These are phyloP conservation scores for Phlogophora meticulosa DNA, from an alignment of 2,888 invertebrate species.

Conservation along the genomic window DNA sequence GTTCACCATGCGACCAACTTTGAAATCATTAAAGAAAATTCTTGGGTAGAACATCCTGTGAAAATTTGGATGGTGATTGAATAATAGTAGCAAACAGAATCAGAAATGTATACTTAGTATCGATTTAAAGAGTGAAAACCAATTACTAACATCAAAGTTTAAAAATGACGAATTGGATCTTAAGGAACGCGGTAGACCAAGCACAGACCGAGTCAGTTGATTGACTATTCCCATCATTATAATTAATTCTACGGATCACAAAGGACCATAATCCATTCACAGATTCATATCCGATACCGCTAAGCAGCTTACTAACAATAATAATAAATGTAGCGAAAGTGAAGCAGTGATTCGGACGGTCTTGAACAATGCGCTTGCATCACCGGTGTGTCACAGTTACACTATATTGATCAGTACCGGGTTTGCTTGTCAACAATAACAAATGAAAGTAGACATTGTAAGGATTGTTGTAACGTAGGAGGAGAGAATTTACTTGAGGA, in stretches of 20 bases:
- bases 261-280: slow-evolving; percentile 21
- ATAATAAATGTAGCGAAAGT: slow-evolving; percentile 66
- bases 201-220: too few relatives aligned
- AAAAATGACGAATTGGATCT: background rate
- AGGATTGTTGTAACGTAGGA: slow-evolving; percentile 39
- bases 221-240: background rate
- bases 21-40: too few relatives aligned
- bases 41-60: too few relatives aligned
- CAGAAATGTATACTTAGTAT: too few relatives aligned
- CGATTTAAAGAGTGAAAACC: too few relatives aligned
- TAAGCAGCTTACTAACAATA: slow-evolving; percentile 40
- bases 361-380: slow-evolving; percentile 59
- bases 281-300: slow-evolving; percentile 22
- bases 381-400: slow-evolving; percentile 43
- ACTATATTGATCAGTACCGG: slow-evolving; percentile 35
- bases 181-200: background rate
- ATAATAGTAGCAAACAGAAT: too few relatives aligned
- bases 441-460: slow-evolving; percentile 46
- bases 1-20: too few relatives aligned
- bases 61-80: too few relatives aligned
- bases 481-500: too few relatives aligned
- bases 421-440: slow-evolving; percentile 37
- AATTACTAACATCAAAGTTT: background rate
- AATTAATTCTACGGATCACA: background rate
- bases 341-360: slow-evolving; percentile 51